Evolutionary conservation across 2,888 invertebrate species (phyloP), one percentile per base, ranked within the genome.

Genomic region (Patella ulyssiponensis): DNA sequence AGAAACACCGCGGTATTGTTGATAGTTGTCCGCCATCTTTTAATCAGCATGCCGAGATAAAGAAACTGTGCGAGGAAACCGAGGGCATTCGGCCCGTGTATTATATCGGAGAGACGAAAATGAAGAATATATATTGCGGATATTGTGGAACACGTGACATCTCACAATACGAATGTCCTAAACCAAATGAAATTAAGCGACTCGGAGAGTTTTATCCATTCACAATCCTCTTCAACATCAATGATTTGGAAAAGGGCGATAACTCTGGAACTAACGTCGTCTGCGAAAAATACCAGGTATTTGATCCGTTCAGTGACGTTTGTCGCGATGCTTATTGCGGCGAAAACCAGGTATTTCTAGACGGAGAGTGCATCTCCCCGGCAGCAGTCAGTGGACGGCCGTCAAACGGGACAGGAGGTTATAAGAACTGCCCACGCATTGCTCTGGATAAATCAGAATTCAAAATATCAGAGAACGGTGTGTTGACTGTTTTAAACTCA

Each of bases 231-330:
- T 72, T 81, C 44, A 78, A 81, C 17, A 75, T 81, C 72, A 81
- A 80, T 56, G 56, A 72, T 17, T 20, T 53, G 58, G 17, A 69
- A 23, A 17, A 69, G 27, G 7, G 33, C 23, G n/a, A 23, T 33
- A 3, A 75, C 53, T 9, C 17, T 15, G 20, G 51, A 77, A 58
- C 27, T 64, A 27, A 44, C 64, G 7, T 51, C 17, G n/a, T 12
- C 74, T 86, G 84, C 54, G 54, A 71, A 2, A 69, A 77, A 15
- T 75, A 79, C 27, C 80, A 84, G 69, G 81, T 84, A n/a, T 83
- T 77, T 54, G 82, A 86, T 72, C 82, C 82, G 1, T 80, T 83
- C 44, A 64, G 72, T 12, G n/a, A 74, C 2, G 53, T 64, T n/a
- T 86, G 84, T 74, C 58, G 83, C 1, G 71, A 77, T 69, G 79